Conservation (phyloP, 2,113 vertebrate species). For the Halcyon malimbica region DNA sequence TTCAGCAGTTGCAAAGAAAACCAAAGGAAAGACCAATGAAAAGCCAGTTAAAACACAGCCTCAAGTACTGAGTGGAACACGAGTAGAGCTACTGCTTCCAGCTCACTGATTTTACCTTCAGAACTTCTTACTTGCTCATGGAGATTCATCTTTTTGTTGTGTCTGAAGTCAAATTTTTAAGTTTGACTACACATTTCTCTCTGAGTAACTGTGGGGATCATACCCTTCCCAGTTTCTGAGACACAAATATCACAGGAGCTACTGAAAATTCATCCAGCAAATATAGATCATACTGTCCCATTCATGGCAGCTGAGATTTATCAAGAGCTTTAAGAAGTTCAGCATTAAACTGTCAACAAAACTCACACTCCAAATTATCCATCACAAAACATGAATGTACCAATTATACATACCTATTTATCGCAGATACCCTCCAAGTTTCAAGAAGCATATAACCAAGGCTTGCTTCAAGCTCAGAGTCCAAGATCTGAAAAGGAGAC, state of each 20-base stretch:
- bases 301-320: background rate
- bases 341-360: constrained; percentile 12
- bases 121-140: background rate
- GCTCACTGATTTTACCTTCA: background rate
- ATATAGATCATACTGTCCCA: background rate
- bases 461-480: background rate
- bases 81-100: background rate
- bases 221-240: background rate
- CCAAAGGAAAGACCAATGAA: background rate
- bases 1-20: background rate
- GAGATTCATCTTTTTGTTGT: background rate
- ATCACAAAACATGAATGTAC: background rate
- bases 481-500: constrained; percentile 27
- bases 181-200: background rate
- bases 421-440: background rate
- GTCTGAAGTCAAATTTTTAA: background rate
- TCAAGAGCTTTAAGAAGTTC: background rate
- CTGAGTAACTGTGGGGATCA: background rate
- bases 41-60: background rate
- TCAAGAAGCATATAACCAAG: background rate
- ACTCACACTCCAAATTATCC: background rate
- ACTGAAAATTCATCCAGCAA: background rate
- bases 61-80: background rate
- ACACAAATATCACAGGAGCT: background rate
- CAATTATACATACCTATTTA: constrained; percentile 4